Base-by-base conservation (phyloP, 2,797 vertebrate genomes). In the Hyperoplus immaculatus region DNA sequence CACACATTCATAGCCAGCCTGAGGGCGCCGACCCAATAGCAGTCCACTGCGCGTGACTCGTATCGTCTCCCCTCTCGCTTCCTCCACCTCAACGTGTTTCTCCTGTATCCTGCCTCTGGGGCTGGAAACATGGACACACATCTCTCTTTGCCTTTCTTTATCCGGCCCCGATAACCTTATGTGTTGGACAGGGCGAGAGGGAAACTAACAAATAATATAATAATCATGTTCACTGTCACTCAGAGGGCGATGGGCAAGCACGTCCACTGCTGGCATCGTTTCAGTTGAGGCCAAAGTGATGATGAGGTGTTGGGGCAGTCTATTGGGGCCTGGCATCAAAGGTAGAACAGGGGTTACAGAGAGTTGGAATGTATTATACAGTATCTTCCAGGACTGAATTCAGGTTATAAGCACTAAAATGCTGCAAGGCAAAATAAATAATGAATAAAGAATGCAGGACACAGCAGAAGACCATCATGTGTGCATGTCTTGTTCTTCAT, bases 11-110 rank as follows among this genome's bases (percentile, higher is more conserved):
- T 80, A 64, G 66, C 79, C 82, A 87, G 88, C 93, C 91, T 16
- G 70, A 82, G 92, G 92, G 85, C 67, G 57, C 29, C 29, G 85
- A 80, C 60, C 75, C 81, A 78, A 88, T 92, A 85, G 88, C 80
- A 29, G 85, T 85, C 80, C 67, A 43, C 85, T 56, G 81, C 58
- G 72, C 75, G 82, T 88, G 81, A 92, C 77, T 82, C 69, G 80
- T 73, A 67, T 82, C 81, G 56, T 91, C 90, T 87, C 86, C 69
- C 49, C 77, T 84, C 77, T 85, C 63, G 21, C 69, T 75, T 89
- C 91, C 74, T 69, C 83, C 89, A 91, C 92, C 87, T 92, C 81
- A 4, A 72, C 72, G 39, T 89, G 90, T 91, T 88, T 87, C 84
- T 88, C 53, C 75, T 29, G 29, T 29, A 65, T 86, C 72, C 84